These are phyloP conservation scores for Masticophis lateralis DNA, from an alignment of 2,797 vertebrate species.

Conservation along the genomic window DNA sequence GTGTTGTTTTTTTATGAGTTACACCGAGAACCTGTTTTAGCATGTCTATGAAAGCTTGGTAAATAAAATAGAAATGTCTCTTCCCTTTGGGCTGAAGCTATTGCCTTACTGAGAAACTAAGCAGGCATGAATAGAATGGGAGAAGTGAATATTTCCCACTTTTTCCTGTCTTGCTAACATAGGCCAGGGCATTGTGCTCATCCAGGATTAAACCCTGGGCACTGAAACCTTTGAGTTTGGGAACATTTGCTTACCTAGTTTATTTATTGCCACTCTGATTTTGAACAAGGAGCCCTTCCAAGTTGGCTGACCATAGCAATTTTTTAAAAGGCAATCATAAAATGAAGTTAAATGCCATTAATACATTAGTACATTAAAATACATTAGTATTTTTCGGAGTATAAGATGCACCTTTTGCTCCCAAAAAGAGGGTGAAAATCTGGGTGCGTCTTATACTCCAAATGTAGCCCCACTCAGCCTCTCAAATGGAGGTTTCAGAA, in stretches of 20 bases:
- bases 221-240: background rate
- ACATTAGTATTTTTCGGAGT: too few relatives aligned
- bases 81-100: background rate
- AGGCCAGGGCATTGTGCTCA: background rate
- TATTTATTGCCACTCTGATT: background rate
- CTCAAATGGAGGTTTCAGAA: too few relatives aligned
- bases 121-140: background rate
- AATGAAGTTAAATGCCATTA: background rate
- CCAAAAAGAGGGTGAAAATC: too few relatives aligned
- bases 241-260: background rate
- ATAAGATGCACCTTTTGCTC: too few relatives aligned
- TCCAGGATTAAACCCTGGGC: background rate
- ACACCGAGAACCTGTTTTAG: background rate
- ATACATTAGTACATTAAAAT: background rate
- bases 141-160: background rate
- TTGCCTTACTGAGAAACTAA: background rate
- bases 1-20: background rate
- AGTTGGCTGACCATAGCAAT: background rate
- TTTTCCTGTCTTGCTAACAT: background rate
- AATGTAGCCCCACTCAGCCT: too few relatives aligned
- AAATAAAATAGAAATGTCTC: background rate
- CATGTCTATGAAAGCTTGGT: background rate
- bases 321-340: background rate
- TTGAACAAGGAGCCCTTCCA: background rate
- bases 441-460: too few relatives aligned